Percentiles rank a stretch among this genome's conserved stretches.
These are phyloP conservation scores for Psylliodes chrysocephalus DNA, from an alignment of 2,888 invertebrate species.

Conservation along the genomic window DNA sequence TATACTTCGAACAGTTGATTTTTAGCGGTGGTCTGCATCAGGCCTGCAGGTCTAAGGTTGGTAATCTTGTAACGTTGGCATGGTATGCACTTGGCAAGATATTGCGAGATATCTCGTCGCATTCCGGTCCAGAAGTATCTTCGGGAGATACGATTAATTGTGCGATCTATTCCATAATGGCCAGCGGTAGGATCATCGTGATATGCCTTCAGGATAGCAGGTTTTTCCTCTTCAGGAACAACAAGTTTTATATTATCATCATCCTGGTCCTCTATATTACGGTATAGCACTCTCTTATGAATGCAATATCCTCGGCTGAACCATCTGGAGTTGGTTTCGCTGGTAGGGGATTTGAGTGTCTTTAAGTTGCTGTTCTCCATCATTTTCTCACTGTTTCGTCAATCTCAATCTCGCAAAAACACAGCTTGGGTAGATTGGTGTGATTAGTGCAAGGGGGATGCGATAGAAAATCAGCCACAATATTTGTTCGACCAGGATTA, in stretches of 20 bases:
- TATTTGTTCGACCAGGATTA: neutral
- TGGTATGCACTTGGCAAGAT: slow-evolving; percentile 13
- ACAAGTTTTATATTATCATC: slow-evolving; percentile 12
- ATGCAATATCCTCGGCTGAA: slow-evolving; percentile 5
- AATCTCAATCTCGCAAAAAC: too few relatives aligned
- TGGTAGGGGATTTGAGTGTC: too few relatives aligned
- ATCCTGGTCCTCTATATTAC: neutral
- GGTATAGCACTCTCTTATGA: slow-evolving; percentile 4
- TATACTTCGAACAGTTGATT: slow-evolving; percentile 48
- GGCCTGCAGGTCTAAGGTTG: slow-evolving; percentile 30
- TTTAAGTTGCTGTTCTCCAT: too few relatives aligned
- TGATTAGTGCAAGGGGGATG: neutral
- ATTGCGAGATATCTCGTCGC: slow-evolving; percentile 27
- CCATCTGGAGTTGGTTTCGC: slow-evolving; percentile 3
- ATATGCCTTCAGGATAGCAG: neutral
- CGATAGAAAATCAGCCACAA: neutral
- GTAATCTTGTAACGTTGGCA: slow-evolving; percentile 30
- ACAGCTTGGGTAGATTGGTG: too few relatives aligned
- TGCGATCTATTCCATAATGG: slow-evolving; percentile 45
- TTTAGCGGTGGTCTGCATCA: slow-evolving; percentile 38
- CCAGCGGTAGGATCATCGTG: slow-evolving; percentile 39
- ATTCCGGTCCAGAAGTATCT: slow-evolving; percentile 43
- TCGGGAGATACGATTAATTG: slow-evolving; percentile 25
- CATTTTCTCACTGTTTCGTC: too few relatives aligned
- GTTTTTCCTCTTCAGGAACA: neutral